phyloP scores from a whole-genome alignment of 2,888 invertebrate species.

The Ceraclea dissimilis region DNA sequence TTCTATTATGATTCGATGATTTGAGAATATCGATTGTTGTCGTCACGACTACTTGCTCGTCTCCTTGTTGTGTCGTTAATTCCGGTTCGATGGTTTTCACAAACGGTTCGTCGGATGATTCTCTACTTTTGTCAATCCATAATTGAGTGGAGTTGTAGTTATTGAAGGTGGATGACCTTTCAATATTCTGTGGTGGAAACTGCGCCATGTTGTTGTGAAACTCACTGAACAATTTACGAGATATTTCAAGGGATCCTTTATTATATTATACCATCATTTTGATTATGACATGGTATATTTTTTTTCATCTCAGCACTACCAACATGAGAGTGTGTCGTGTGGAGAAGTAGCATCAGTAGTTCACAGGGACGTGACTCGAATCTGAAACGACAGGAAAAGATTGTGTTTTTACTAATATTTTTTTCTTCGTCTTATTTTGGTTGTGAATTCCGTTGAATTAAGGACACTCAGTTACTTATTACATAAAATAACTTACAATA shows the following conservation, averaged over 20 bases:
- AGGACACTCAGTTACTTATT: no score
- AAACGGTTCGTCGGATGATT: not conserved
- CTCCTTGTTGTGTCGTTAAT: not conserved
- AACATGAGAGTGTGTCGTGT: not conserved
- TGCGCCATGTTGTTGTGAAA: not conserved
- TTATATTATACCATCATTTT: not conserved
- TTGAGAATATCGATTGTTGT: not conserved
- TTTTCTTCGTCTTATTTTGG: no score
- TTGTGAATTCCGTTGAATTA: no score
- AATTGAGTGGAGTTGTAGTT: not conserved
- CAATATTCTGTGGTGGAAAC: not conserved
- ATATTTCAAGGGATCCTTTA: not conserved
- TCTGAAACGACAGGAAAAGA: not conserved
- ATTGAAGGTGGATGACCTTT: not conserved
- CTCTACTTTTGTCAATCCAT: not conserved
- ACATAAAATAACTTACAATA: no score
- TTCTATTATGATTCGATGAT: not conserved
- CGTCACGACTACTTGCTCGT: not conserved
- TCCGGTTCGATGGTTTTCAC: not conserved
- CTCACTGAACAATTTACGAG: not conserved
- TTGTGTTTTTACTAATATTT: no score
- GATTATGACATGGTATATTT: not conserved
- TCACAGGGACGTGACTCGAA: not conserved
- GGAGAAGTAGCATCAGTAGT: not conserved
- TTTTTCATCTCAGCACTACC: not conserved